Evolutionary conservation across 2,113 vertebrate genomes (phyloP).

Genomic region (Macroglossus sobrinus): DNA sequence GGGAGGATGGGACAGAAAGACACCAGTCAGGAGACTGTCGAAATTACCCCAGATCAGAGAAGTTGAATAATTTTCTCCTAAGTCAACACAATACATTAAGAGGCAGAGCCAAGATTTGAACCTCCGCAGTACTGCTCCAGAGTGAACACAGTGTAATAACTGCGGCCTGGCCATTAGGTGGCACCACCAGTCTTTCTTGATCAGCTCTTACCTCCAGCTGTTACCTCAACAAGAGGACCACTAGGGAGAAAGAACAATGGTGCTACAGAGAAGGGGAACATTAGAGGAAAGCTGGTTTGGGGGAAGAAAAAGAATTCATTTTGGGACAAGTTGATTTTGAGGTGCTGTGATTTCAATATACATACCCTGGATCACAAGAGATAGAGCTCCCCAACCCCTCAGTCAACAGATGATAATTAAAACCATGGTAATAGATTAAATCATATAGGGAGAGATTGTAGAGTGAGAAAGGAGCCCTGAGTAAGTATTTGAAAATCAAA

Average conservation of each 20-base stretch:
- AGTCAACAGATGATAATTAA: background rate
- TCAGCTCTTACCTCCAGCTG: background rate
- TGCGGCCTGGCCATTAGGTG: background rate
- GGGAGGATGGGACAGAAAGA: background rate
- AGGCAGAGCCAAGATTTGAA: background rate
- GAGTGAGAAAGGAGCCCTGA: background rate
- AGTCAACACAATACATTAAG: background rate
- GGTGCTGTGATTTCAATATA: background rate
- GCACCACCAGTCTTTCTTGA: background rate
- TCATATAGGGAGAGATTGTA: background rate
- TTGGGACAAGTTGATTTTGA: background rate
- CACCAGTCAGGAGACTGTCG: background rate
- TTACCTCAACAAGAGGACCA: background rate
- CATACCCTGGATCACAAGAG: background rate
- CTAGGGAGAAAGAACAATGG: background rate
- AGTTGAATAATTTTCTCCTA: background rate
- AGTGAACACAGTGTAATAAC: background rate
- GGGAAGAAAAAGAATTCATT: background rate
- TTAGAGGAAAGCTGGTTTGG: background rate
- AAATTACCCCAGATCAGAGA: background rate
- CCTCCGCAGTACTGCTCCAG: background rate
- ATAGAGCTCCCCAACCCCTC: background rate
- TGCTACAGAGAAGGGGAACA: background rate
- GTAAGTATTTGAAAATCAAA: background rate
- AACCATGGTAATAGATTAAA: background rate